phyloP scores from a whole-genome alignment of 2,797 vertebrate genomes.

The Mustela erminea region DNA sequence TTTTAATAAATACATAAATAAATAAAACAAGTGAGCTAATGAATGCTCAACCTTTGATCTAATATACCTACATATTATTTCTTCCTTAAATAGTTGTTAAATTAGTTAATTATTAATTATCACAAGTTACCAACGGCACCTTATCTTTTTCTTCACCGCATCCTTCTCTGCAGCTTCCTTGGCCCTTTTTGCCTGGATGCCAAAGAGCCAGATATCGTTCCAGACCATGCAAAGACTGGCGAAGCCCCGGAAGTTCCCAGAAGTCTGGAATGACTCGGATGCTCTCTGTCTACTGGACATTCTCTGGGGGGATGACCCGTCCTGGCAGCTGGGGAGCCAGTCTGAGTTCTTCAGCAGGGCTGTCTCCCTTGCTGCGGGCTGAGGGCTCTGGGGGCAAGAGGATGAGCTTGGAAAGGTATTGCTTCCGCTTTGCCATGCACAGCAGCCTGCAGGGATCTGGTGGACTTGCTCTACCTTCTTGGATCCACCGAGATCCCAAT shows the following conservation, averaged over 20 bases:
- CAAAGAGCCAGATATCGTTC: not conserved
- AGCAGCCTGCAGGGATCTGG: not conserved
- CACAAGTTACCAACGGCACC: not conserved
- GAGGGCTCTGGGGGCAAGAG: not conserved
- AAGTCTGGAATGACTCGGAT: not conserved
- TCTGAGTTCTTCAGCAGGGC: not conserved
- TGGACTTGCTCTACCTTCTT: not conserved
- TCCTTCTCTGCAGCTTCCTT: not conserved
- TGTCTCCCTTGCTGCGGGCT: not conserved
- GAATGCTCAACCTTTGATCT: not conserved
- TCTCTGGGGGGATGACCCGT: not conserved
- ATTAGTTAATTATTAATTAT: not conserved
- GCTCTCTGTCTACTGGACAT: not conserved
- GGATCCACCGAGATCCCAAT: not conserved
- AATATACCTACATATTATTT: not conserved
- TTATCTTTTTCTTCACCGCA: not conserved
- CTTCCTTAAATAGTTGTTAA: not conserved
- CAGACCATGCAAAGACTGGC: not conserved
- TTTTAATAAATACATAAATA: too few species aligned
- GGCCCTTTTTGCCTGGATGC: not conserved
- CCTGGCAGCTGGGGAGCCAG: not conserved
- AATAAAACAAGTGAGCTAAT: not conserved
- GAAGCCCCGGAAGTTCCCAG: not conserved
- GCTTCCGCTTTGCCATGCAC: not conserved
- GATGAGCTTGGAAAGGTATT: not conserved